A percentile compares a stretch with the other conserved stretches of the same genome.
phyloP scores from a whole-genome alignment of 2,113 vertebrate species.

The Diadophis punctatus region DNA sequence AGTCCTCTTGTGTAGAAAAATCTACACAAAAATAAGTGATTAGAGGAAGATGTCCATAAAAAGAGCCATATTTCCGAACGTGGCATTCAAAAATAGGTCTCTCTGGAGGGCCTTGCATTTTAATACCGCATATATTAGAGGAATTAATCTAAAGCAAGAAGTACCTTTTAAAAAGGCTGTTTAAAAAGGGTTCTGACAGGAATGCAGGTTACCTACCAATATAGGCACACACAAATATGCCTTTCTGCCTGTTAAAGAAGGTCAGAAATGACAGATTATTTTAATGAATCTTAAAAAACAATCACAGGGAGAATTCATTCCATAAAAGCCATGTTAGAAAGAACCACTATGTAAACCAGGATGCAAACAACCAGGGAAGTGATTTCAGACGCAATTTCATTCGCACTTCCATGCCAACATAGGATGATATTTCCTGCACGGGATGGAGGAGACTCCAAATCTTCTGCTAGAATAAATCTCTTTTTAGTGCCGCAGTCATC shows the following conservation, averaged over 20 bases:
- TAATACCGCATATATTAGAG: neutral
- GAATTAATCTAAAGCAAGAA: neutral
- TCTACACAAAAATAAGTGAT: neutral
- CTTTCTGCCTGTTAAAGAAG: neutral
- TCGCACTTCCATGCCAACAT: neutral
- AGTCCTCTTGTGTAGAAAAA: neutral
- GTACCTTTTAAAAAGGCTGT: neutral
- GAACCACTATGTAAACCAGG: neutral
- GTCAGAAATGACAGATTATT: neutral
- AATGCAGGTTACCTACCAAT: neutral
- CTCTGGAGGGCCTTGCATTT: neutral
- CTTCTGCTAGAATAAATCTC: neutral
- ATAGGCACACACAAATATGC: neutral
- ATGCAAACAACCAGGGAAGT: neutral
- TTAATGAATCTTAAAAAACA: neutral
- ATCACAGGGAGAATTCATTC: neutral
- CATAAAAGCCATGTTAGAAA: neutral
- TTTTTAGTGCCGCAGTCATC: neutral
- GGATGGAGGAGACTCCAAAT: neutral
- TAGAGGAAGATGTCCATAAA: neutral
- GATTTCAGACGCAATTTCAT: neutral
- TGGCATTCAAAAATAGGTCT: neutral
- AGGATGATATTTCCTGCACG: neutral
- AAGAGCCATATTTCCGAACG: neutral
- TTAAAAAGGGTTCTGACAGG: neutral